Conservation (phyloP, 1,140 invertebrate species). For the Penaeus japonicus region DNA sequence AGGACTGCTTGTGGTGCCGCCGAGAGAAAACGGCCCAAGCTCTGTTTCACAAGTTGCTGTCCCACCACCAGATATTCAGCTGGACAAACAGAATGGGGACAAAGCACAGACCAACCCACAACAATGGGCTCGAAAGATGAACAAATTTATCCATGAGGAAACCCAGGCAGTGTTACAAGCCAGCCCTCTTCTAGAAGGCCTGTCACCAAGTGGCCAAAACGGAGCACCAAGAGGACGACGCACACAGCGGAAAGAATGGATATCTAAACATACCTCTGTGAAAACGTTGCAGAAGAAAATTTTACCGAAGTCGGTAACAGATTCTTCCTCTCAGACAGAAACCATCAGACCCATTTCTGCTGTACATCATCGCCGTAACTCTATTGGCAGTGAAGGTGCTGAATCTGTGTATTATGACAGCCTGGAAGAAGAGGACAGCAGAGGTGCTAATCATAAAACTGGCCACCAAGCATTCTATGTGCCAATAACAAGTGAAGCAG, state of each 20-base stretch:
- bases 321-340: slow-evolving; percentile 51
- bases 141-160: slow-evolving; percentile 39
- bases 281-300: slow-evolving; percentile 47
- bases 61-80: neutral
- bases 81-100: neutral
- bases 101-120: neutral
- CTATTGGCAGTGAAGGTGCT: slow-evolving; percentile 12
- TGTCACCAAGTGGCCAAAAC: neutral
- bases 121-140: slow-evolving; percentile 48
- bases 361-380: neutral
- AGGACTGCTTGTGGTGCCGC: slow-evolving; percentile 45
- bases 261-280: slow-evolving; percentile 48
- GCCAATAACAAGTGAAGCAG: slow-evolving; percentile 19
- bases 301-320: slow-evolving; percentile 7
- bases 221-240: neutral
- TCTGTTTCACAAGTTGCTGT: neutral
- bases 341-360: neutral
- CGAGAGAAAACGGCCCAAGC: neutral
- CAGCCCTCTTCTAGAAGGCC: slow-evolving; percentile 34
- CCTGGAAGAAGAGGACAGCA: slow-evolving; percentile 52
- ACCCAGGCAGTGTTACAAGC: slow-evolving; percentile 46
- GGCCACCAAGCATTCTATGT: slow-evolving; percentile 40
- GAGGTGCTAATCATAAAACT: neutral
- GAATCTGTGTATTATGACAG: slow-evolving; percentile 54
- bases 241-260: slow-evolving; percentile 49